phyloP scores from a whole-genome alignment of 2,113 vertebrate species.

The Addax nasomaculatus region DNA sequence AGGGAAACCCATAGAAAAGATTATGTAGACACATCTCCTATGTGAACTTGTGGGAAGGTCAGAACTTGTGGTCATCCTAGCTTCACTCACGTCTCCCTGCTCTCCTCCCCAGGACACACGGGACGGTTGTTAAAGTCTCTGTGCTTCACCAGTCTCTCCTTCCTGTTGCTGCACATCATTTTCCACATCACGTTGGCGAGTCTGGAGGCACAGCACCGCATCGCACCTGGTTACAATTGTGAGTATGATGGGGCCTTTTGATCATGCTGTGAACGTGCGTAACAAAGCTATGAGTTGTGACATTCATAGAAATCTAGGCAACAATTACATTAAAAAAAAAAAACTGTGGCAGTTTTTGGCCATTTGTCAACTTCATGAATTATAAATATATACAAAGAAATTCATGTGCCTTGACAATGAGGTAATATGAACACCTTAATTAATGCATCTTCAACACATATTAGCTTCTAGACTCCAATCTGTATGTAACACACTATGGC shows the following conservation, averaged over 20 bases:
- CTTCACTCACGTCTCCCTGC: not conserved
- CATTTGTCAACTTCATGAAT: not conserved
- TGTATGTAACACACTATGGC: not conserved
- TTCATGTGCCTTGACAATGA: not conserved
- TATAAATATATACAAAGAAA: not conserved
- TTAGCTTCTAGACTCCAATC: not conserved
- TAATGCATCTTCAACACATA: not conserved
- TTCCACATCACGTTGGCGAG: constrained; percentile 97
- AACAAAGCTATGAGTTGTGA: not conserved
- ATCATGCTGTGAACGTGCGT: not conserved
- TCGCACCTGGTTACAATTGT: constrained; percentile 91
- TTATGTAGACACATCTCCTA: not conserved
- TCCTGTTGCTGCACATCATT: constrained; percentile 95
- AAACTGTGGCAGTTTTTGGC: not conserved
- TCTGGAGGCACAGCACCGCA: constrained; percentile 87
- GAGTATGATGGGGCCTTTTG: constrained; percentile 78
- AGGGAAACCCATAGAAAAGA: not conserved
- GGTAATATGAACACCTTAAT: not conserved
- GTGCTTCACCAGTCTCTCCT: constrained; percentile 94
- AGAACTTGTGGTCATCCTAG: not conserved
- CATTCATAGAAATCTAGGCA: not conserved
- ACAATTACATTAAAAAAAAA: not conserved
- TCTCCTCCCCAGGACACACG: constrained; percentile 90
- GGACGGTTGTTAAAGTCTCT: constrained; percentile 95
- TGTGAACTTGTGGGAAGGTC: too few relatives aligned